Evolutionary conservation across 2,113 vertebrate genomes (phyloP).

Genomic region (Isurus oxyrinchus): DNA sequence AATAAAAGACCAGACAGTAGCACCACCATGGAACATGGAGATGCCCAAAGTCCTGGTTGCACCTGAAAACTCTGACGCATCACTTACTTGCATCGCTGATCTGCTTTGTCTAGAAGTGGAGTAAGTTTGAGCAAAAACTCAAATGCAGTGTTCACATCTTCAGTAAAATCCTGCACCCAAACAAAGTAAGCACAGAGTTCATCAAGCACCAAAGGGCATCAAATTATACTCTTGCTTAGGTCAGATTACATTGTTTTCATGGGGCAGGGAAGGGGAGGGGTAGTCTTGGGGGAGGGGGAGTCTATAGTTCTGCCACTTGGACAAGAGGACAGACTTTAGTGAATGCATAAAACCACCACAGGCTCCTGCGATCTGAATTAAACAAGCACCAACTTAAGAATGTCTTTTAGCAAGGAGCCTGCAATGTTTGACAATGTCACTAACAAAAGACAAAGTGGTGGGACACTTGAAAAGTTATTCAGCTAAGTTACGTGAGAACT

Average conservation of each 20-base stretch:
- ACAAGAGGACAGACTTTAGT: not conserved
- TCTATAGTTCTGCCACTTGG: not conserved
- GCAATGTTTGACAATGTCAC: too few species aligned
- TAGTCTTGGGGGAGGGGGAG: not conserved
- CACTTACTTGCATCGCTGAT: constrained; percentile 94
- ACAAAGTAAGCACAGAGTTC: not conserved
- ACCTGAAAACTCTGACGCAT: accelerated
- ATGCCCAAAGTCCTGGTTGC: not conserved
- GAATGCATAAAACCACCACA: not conserved
- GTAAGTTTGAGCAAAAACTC: constrained; percentile 89
- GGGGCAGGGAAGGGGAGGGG: not conserved
- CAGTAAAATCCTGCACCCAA: constrained; percentile 76
- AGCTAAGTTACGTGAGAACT: not conserved
- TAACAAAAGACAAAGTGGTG: not conserved
- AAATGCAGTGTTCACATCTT: constrained; percentile 86
- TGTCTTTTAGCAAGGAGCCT: not conserved
- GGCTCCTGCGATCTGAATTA: not conserved
- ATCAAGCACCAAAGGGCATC: not conserved
- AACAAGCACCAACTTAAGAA: not conserved
- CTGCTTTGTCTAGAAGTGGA: constrained; percentile 88
- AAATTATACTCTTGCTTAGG: not conserved
- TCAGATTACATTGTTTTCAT: not conserved
- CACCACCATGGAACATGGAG: not conserved
- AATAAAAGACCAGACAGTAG: not conserved
- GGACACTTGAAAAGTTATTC: not conserved